Conservation (phyloP, 2,113 vertebrate genomes). For the Campylorhamphus procurvoides region DNA sequence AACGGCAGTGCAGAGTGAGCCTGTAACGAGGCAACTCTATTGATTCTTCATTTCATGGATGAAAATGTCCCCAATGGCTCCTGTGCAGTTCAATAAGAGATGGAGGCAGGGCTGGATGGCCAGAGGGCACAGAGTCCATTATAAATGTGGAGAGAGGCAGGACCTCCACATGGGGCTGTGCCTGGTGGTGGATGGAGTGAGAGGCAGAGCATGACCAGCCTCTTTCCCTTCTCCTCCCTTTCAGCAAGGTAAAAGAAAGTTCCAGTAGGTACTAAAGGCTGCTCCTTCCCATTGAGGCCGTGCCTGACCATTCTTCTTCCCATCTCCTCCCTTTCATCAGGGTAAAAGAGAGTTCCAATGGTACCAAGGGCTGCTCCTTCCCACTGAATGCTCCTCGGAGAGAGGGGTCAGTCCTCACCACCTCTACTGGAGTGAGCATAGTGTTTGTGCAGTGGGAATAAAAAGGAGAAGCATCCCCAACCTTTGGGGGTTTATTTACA, state of each 20-base stretch:
- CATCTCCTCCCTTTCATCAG: neutral
- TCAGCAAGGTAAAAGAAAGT: neutral
- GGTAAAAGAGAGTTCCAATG: neutral
- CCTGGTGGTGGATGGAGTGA: neutral
- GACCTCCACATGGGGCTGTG: fast-evolving
- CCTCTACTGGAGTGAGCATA: fast-evolving
- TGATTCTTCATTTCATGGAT: neutral
- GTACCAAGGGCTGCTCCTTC: neutral
- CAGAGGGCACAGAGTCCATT: neutral
- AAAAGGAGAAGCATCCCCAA: neutral
- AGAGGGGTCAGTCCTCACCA: neutral
- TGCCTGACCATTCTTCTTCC: neutral
- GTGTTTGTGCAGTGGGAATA: neutral
- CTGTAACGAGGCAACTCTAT: neutral
- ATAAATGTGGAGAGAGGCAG: neutral
- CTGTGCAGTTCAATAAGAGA: neutral
- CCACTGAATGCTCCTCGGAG: fast-evolving
- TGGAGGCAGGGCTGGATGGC: neutral
- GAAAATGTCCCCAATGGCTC: neutral
- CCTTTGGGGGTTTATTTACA: neutral
- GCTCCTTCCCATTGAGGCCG: neutral
- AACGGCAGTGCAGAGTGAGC: neutral
- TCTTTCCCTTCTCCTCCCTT: neutral
- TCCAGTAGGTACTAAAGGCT: fast-evolving
- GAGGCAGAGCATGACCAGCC: neutral